Base-by-base conservation (phyloP, 2,113 vertebrate genomes). In the Strix aluco region DNA sequence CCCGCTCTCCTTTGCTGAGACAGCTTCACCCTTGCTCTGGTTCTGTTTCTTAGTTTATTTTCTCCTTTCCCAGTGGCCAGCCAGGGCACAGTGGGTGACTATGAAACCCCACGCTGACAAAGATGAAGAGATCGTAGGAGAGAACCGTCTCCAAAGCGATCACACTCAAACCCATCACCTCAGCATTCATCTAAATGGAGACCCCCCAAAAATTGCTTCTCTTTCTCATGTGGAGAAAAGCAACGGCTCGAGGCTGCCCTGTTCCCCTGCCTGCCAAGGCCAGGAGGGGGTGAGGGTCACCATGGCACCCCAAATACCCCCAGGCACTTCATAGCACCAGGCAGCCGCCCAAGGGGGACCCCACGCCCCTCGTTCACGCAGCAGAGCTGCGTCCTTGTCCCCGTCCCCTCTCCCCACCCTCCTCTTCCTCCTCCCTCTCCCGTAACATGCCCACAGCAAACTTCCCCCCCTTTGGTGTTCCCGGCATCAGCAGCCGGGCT, bases 381-480 rank as follows among this genome's bases (percentile, higher is more conserved):
- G 36, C 16, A 78, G 59, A 81, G 34, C 47, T 62, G 30, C 15
- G n/a, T 22, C 61, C 38, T 54, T 29, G 44, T 34, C 15, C 30
- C 8, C 1, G 0, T 2, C 7, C 5, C 52, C 25, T 38, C 57
- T 92, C 36, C 65, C n/a, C 47, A 42, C 38, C 16, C n/a, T 74
- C 29, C 38, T 70, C 81, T 34, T 81, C 36, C 25, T 67, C 57
- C 49, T 72, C 44, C 40, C 29, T 66, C 20, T 86, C 49, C 67
- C 0, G 0, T 44, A 38, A 67, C 4, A 3, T 13, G 27, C 59
- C n/a, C 78, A n/a, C 0, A 0, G 40, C 67, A 87, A 81, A 84
- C 59, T 26, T 75, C 11, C 6, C 25, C n/a, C 11, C 0, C 52
- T 57, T 72, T 2, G 3, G 32, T 27, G 36, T 65, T 92, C 78